Base-by-base conservation (phyloP, 2,888 invertebrate genomes). In the Mystacides longicornis region DNA sequence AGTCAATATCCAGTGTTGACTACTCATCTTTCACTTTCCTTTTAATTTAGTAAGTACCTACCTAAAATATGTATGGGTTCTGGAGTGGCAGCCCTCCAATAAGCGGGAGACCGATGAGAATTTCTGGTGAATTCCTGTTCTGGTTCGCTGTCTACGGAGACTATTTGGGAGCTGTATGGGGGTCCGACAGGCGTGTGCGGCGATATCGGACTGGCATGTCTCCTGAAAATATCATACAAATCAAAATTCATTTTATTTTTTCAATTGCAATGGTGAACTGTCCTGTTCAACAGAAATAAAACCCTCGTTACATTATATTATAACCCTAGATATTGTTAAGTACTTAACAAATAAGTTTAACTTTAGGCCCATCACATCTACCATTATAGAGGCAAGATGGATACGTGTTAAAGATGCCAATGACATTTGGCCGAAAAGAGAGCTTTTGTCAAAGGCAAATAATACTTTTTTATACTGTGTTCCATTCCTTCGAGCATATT, bases 121-220 rank as follows among this genome's bases (percentile, higher is more conserved):
- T 54, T 52, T 16, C 72, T 64, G 7, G 65, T 62, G 2, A 71
- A 67, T 43, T 75, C 74, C 9, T 65, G 69, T 42, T 75, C 74
- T 9, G 66, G 69, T 60, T 77, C 78, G 0, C 74, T 74, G 60
- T 78, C 78, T 57, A 74, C 74, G 16, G 75, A 74, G 42, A 75
- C 75, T 1, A 73, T 73, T 59, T 76, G 75, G 62, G 79, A 79
- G 1, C 67, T 68, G 56, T 73, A 68, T 0, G 81, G 82, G 1
- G 83, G 83, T 50, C 75, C 72, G 1, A 80, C 74, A 0, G 87
- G 87, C 2, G 87, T 87, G 68, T 87, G 87, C 0, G 87, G 87
- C 1, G 87, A 87, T 50, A 71, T 67, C 0, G 77, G 76, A 62
- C 74, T 76, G 60, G 71, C 71, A 60, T 74, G 65, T 63, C 73